A percentile compares a stretch with the other conserved stretches of the same genome.
Evolutionary conservation across 2,888 invertebrate species (phyloP).

Genomic region (Boloria selene): DNA sequence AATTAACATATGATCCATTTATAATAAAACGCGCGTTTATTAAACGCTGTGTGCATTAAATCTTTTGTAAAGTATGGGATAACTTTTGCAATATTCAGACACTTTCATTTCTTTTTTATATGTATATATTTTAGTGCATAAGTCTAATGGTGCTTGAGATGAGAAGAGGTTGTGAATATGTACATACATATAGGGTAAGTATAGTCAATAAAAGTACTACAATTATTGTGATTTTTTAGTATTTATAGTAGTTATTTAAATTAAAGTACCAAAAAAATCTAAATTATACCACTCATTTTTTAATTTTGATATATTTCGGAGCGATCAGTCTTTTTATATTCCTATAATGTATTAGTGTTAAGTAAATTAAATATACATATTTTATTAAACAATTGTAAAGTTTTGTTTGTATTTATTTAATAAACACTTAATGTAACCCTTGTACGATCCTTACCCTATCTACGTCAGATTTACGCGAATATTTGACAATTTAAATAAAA

Average conservation of each 20-base stretch:
- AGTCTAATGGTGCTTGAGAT: conserved; percentile 3
- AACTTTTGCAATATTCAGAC: background rate
- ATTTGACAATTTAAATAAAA: no score
- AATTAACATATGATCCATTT: no score
- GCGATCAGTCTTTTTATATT: background rate
- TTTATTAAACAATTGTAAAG: no score
- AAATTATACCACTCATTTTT: background rate
- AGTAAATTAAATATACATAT: no score
- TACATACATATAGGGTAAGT: conserved; percentile 21
- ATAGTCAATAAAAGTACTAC: conserved; percentile 19
- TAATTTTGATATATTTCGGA: background rate
- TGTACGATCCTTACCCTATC: no score
- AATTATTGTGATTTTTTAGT: conserved; percentile 27
- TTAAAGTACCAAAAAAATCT: conserved; percentile 4
- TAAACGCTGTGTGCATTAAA: no score
- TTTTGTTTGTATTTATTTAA: no score
- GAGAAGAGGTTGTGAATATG: conserved; percentile 24
- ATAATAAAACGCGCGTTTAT: no score
- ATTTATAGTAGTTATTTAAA: conserved; percentile 17
- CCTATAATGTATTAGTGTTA: no score
- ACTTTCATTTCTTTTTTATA: background rate
- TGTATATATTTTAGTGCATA: conserved; percentile 11
- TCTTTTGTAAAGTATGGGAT: background rate
- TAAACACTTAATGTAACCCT: no score
- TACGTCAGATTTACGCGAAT: no score